A percentile compares a stretch with the other conserved stretches of the same genome.
Evolutionary conservation across 1,140 invertebrate genomes (phyloP).

Genomic region (Macrotrachela quadricornifera): DNA sequence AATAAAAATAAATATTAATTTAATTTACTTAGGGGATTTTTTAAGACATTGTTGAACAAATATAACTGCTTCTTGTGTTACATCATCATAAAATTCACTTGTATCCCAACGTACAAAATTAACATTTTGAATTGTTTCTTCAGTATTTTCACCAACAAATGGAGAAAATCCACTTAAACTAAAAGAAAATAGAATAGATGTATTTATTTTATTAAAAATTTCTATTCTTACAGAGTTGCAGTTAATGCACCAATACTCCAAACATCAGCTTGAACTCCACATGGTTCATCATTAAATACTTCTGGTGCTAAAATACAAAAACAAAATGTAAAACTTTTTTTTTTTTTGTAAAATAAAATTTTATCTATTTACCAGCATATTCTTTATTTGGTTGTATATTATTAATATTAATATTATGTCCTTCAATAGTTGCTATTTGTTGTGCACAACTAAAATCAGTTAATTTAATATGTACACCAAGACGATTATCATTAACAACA

Average conservation of each 20-base stretch:
- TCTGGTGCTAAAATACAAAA: slow-evolving; percentile 54
- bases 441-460: slow-evolving; percentile 68
- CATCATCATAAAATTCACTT: slow-evolving; percentile 74
- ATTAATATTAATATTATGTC: slow-evolving; percentile 13
- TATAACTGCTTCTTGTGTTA: slow-evolving; percentile 72
- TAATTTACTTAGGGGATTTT: slow-evolving; percentile 55
- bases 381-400: neutral
- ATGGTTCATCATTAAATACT: slow-evolving; percentile 52
- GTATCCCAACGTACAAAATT: slow-evolving; percentile 75
- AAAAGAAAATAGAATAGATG: slow-evolving; percentile 9
- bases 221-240: slow-evolving; percentile 52
- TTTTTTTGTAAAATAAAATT: neutral
- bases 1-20: slow-evolving; percentile 7
- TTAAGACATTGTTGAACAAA: slow-evolving; percentile 89
- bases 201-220: neutral
- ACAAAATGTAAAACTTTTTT: slow-evolving; percentile 1
- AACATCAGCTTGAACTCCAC: slow-evolving; percentile 70
- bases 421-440: slow-evolving; percentile 16
- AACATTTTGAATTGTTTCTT: slow-evolving; percentile 72
- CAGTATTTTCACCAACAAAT: slow-evolving; percentile 52
- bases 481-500: slow-evolving; percentile 69
- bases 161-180: slow-evolving; percentile 70
- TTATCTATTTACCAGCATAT: no score
- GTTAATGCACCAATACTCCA: slow-evolving; percentile 80
- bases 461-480: slow-evolving; percentile 60